These are phyloP conservation scores for Dendrophyllia cribrosa DNA, from an alignment of 64 coral and sea anemone genomes.

Conservation along the genomic window DNA sequence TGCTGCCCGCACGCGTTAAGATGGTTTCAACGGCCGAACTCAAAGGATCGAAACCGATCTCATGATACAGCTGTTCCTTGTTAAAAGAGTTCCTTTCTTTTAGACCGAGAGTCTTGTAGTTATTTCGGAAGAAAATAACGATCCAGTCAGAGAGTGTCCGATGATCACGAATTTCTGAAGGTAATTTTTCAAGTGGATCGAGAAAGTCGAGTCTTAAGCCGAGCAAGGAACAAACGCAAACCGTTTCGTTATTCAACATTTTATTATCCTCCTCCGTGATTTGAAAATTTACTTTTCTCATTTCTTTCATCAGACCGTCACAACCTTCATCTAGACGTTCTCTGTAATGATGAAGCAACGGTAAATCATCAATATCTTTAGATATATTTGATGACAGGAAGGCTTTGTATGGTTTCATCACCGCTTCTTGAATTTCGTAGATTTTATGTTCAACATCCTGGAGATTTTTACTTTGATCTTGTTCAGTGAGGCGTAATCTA, in stretches of 20 bases:
- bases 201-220: not conserved
- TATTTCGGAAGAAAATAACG: not conserved
- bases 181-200: not conserved
- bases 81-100: not conserved
- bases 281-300: not conserved
- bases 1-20: not conserved
- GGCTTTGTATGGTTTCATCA: not conserved
- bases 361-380: not conserved
- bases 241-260: not conserved
- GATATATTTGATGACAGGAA: not conserved
- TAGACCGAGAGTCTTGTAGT: not conserved
- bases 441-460: not conserved
- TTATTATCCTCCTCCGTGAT: not conserved
- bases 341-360: not conserved
- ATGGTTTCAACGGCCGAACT: constrained; percentile 18
- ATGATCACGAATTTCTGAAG: not conserved
- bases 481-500: not conserved
- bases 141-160: constrained; percentile 26
- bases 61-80: not conserved
- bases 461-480: not conserved
- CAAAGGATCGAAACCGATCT: constrained; percentile 22
- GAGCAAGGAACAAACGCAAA: not conserved
- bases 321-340: not conserved
- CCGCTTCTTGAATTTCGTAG: not conserved
- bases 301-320: not conserved